These are phyloP conservation scores for Garrulus glandarius DNA, from an alignment of 2,797 vertebrate species.

Conservation along the genomic window DNA sequence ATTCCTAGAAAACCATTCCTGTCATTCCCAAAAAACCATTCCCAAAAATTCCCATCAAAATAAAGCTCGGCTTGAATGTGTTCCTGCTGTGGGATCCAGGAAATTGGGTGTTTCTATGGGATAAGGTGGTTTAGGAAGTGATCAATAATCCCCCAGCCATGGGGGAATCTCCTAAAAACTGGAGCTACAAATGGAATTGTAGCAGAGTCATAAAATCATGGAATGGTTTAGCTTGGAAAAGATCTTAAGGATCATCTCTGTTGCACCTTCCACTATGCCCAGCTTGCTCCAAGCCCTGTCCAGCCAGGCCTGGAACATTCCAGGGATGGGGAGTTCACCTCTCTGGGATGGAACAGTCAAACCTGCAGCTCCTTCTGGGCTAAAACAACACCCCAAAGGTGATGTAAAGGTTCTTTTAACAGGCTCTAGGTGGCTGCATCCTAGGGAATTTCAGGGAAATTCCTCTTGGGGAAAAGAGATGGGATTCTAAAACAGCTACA, in stretches of 20 bases:
- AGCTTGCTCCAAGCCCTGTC: background rate
- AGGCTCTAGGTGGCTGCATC: background rate
- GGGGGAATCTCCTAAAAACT: no score
- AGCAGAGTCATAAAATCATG: background rate
- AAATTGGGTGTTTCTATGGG: accelerated
- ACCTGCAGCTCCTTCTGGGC: background rate
- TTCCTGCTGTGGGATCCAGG: background rate
- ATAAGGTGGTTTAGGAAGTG: background rate
- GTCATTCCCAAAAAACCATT: background rate
- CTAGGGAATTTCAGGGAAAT: background rate
- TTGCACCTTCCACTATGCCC: background rate
- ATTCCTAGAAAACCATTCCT: no score
- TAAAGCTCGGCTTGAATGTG: background rate
- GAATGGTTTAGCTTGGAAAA: background rate
- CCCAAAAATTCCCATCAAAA: background rate
- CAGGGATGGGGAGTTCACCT: background rate
- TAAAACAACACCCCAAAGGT: accelerated
- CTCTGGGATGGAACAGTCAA: no score
- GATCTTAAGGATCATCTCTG: background rate
- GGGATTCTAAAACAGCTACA: background rate
- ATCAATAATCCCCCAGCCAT: background rate
- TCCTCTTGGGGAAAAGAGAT: background rate
- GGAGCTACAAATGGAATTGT: background rate
- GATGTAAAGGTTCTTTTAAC: background rate
- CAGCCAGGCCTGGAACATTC: background rate